Base-by-base conservation (phyloP, 1,140 invertebrate species). In the Prorops nasuta region DNA sequence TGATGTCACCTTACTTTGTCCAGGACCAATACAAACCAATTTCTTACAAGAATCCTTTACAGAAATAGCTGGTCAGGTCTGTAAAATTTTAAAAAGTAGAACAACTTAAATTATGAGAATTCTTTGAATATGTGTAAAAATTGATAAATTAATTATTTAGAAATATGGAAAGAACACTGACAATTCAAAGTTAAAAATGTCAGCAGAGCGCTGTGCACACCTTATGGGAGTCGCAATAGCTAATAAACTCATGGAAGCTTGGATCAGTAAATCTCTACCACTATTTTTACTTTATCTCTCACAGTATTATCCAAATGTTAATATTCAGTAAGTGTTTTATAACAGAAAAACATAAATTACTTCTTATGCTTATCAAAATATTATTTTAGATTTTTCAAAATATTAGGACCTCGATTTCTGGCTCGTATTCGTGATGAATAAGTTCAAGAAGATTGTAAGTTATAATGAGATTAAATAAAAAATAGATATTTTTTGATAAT, bases 171-270 rank as follows among this genome's bases (percentile, higher is more conserved):
- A 56, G 72, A 16, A 67, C 74, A 69, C 71, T n/a, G 74, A 79
- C 41, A 51, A 75, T 3, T 78, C 74, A 15, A 81, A 85, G 55
- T 80, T 72, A 15, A 79, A 87, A 65, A 81, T 94, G 79, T 83
- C 81, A 2, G 79, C 83, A 1, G 80, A 86, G 59, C 79, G 91
- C 20, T 94, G 91, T 76, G 89, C 83, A 1, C 66, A 84, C 55
- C 71, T 94, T 3, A 86, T 83, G 71, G 84, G 84, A 0, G 72
- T 90, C 14, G 86, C 89, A 10, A 80, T 94, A 22, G 88, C 86
- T 10, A 93, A 93, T 69, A 81, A 85, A 71, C 56, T 91, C 41
- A 71, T 83, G 41, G 86, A 92, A 76, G 83, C 82, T 1, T 94
- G 91, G 90, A 89, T 91, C 52, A 78, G 78, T 14, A 42, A 82